phyloP scores from a whole-genome alignment of 2,888 invertebrate genomes.

The Apamea crenata region DNA sequence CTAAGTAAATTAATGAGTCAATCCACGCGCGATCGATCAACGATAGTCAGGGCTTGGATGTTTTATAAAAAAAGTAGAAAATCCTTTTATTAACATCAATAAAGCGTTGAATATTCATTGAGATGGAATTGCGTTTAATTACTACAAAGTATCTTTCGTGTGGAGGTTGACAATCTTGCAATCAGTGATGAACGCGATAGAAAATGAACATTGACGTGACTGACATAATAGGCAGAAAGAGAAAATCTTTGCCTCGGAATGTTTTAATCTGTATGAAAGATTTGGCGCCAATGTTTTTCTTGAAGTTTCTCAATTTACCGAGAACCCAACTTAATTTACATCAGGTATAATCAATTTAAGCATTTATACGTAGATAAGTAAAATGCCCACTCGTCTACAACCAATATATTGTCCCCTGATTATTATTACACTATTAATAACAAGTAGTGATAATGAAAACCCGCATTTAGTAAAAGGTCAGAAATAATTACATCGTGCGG shows the following conservation, averaged over 20 bases:
- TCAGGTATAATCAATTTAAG: constrained; percentile 27
- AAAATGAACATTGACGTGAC: constrained; percentile 54
- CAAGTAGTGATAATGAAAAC: constrained; percentile 51
- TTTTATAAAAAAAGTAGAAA: constrained; percentile 61
- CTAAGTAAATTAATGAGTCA: constrained; percentile 64
- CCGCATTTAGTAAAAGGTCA: constrained; percentile 60
- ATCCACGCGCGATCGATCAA: constrained; percentile 66
- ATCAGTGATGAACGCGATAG: constrained; percentile 60
- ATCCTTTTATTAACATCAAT: constrained; percentile 66
- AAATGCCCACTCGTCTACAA: neutral
- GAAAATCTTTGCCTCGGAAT: constrained; percentile 50
- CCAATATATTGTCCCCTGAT: constrained; percentile 43
- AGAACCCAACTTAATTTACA: neutral
- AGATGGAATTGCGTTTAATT: constrained; percentile 75
- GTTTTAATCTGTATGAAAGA: constrained; percentile 21
- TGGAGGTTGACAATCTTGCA: constrained; percentile 63
- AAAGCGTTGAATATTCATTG: constrained; percentile 73
- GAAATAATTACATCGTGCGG: constrained; percentile 52
- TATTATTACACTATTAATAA: constrained; percentile 61
- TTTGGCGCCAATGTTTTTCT: constrained; percentile 12
- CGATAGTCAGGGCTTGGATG: constrained; percentile 43
- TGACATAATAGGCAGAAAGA: constrained; percentile 60
- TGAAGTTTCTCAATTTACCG: constrained; percentile 21
- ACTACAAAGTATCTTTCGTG: constrained; percentile 68
- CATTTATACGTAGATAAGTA: constrained; percentile 13